Percentiles rank a stretch among this genome's conserved stretches.
Conservation (phyloP, 2,888 invertebrate genomes). For the Alcis repandata region DNA sequence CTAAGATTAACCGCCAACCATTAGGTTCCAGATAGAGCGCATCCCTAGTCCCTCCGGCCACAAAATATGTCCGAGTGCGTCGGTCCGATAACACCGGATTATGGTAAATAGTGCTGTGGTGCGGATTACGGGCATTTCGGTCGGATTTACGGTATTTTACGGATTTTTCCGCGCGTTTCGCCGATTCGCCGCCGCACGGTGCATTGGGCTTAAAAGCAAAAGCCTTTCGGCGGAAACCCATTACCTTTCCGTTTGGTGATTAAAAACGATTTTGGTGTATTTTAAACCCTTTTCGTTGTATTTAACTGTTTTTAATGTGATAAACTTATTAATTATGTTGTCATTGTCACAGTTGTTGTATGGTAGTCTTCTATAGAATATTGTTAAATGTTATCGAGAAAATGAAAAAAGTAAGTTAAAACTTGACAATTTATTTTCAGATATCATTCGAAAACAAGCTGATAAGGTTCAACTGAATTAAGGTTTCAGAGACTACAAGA, state of each 20-base stretch:
- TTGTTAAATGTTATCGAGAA: too few species aligned
- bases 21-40: conserved; percentile 19
- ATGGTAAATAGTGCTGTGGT: conserved; percentile 68
- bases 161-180: conserved; percentile 63
- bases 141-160: conserved; percentile 66
- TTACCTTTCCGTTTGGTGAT: conserved; percentile 39
- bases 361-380: too few species aligned
- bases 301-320: neutral
- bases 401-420: too few species aligned
- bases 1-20: neutral
- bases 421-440: too few species aligned
- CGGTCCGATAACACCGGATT: conserved; percentile 69
- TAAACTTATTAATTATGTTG: neutral
- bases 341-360: too few species aligned
- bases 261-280: conserved; percentile 20
- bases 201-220: conserved; percentile 27
- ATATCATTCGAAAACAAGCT: too few species aligned
- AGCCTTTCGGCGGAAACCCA: conserved; percentile 45
- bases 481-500: too few species aligned
- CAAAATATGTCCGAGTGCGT: conserved; percentile 67
- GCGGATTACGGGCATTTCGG: conserved; percentile 66
- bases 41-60: conserved; percentile 46
- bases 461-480: too few species aligned
- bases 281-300: neutral
- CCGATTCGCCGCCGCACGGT: conserved; percentile 31